Evolutionary conservation across 2,113 vertebrate genomes (phyloP).

Genomic region (Hydropotes inermis): DNA sequence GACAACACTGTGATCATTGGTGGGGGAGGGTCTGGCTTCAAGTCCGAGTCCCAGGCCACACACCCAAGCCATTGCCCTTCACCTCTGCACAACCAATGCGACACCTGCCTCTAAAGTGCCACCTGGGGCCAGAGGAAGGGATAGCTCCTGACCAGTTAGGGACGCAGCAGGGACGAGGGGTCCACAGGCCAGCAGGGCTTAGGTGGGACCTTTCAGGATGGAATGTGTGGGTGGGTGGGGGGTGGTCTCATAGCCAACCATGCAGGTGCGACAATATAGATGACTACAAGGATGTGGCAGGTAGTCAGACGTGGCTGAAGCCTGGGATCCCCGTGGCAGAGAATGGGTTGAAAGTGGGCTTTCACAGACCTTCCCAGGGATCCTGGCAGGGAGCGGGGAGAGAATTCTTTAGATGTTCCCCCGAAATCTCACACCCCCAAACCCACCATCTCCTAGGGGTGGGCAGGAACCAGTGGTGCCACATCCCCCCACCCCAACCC

Average conservation of each 20-base stretch:
- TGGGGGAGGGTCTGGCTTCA: not conserved
- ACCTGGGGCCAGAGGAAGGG: not conserved
- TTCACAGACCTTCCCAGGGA: not conserved
- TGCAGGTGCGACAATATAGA: not conserved
- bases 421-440: not conserved
- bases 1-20: not conserved
- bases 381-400: not conserved
- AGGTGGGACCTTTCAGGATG: not conserved
- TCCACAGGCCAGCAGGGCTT: not conserved
- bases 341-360: not conserved
- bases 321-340: too few species aligned
- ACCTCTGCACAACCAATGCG: not conserved
- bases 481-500: rapidly evolving
- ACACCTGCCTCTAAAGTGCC: not conserved
- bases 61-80: not conserved
- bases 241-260: not conserved
- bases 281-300: not conserved
- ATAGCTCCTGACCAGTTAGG: not conserved
- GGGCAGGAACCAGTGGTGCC: too few species aligned
- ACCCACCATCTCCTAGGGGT: not conserved
- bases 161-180: not conserved
- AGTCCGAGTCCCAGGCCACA: not conserved
- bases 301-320: not conserved
- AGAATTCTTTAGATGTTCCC: not conserved
- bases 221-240: not conserved